Conservation (phyloP, 2,888 invertebrate species). For the Coelinius sp. region DNA sequence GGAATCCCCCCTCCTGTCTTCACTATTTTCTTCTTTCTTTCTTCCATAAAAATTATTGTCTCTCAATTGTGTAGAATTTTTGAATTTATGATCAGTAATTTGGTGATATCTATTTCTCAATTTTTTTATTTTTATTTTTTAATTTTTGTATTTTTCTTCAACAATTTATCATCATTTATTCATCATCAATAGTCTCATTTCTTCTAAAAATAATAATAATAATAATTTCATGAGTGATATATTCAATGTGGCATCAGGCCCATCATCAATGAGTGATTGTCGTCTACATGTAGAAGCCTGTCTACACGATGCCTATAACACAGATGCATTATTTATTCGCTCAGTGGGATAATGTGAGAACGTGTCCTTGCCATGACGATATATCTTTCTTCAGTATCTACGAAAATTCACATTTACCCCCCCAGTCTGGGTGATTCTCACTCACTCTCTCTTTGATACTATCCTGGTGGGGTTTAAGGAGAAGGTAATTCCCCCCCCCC, state of each 20-base stretch:
- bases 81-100: not conserved
- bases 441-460: slow-evolving; percentile 9
- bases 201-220: slow-evolving; percentile 7
- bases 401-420: slow-evolving; percentile 37
- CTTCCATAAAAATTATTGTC: not conserved
- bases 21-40: not conserved
- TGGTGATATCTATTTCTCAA: too few relatives aligned
- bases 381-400: slow-evolving; percentile 39
- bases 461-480: slow-evolving; percentile 34
- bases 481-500: slow-evolving; percentile 56
- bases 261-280: slow-evolving; percentile 19
- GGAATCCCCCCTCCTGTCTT: slow-evolving; percentile 55
- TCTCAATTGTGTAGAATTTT: not conserved
- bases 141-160: too few relatives aligned
- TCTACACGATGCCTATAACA: slow-evolving; percentile 11
- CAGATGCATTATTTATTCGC: slow-evolving; percentile 50
- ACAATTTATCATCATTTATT: not conserved
- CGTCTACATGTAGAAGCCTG: slow-evolving; percentile 25
- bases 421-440: not conserved
- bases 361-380: slow-evolving; percentile 37
- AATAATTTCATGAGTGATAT: slow-evolving; percentile 1
- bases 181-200: not conserved
- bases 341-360: slow-evolving; percentile 44
- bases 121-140: too few relatives aligned
- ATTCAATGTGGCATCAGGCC: slow-evolving; percentile 4